Evolutionary conservation across 2,113 vertebrate genomes (phyloP).

Genomic region (Alosa alosa): DNA sequence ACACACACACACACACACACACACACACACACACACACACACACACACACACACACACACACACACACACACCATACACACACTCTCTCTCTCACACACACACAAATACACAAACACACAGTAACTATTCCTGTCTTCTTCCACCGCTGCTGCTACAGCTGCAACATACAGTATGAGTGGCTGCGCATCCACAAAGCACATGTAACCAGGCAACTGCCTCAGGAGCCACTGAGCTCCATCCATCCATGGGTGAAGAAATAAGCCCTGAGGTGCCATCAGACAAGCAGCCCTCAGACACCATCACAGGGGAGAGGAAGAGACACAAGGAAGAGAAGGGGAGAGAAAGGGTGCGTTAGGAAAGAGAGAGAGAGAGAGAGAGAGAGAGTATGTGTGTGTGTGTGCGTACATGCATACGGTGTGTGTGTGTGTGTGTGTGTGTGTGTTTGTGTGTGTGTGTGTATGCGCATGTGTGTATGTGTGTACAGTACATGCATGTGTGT

Average conservation of each 20-base stretch:
- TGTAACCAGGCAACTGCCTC: slow-evolving; percentile 1
- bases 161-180: neutral
- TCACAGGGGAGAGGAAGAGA: too few species aligned
- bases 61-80: neutral
- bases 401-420: neutral
- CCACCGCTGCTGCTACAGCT: neutral
- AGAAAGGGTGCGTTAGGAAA: neutral
- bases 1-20: neutral
- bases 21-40: neutral
- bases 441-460: neutral
- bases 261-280: neutral
- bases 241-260: neutral
- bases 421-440: slow-evolving; percentile 12
- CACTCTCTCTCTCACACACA: neutral
- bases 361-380: neutral
- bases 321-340: too few species aligned
- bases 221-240: neutral
- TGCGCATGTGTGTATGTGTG: neutral
- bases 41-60: neutral
- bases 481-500: neutral
- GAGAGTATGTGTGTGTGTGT: neutral
- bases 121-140: slow-evolving; percentile 4
- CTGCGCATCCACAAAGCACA: neutral
- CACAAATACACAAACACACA: neutral
- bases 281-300: neutral